Conservation (phyloP, 2,888 invertebrate species). For the Rhynchonema sp. region DNA sequence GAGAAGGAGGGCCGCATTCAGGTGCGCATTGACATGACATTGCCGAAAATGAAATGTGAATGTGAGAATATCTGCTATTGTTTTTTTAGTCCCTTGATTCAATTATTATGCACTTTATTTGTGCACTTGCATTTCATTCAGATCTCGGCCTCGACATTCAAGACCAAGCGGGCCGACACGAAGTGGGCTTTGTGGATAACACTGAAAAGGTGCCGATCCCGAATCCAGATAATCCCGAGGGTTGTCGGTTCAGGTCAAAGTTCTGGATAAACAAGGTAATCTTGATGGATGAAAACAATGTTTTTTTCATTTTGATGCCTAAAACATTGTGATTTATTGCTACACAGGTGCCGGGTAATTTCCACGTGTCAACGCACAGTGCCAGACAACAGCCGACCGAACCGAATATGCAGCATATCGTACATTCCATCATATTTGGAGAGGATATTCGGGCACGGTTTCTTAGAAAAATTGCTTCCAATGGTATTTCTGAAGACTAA, state of each 20-base stretch:
- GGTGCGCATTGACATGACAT: slow-evolving; percentile 37
- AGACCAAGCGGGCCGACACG: slow-evolving; percentile 42
- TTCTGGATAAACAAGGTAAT: slow-evolving; percentile 33
- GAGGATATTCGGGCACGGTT: slow-evolving; percentile 10
- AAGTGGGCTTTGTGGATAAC: slow-evolving; percentile 39
- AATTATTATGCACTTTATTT: too few species aligned
- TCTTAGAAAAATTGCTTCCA: too few species aligned
- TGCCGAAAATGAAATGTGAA: slow-evolving; percentile 36
- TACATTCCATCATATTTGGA: slow-evolving; percentile 37
- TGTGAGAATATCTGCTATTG: slow-evolving; percentile 26
- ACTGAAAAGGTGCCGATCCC: slow-evolving; percentile 34
- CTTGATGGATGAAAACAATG: too few species aligned
- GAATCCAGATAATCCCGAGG: slow-evolving; percentile 27
- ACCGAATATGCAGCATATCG: slow-evolving; percentile 39
- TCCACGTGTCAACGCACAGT: slow-evolving; percentile 42
- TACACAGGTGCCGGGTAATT: slow-evolving; percentile 38
- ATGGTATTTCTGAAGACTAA: too few species aligned
- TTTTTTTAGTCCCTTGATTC: background rate
- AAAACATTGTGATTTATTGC: background rate
- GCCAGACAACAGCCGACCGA: slow-evolving; percentile 33
- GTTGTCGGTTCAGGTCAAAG: slow-evolving; percentile 37
- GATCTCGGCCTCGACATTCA: slow-evolving; percentile 41
- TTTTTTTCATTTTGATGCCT: too few species aligned
- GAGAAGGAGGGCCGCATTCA: slow-evolving; percentile 35
- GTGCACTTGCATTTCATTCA: slow-evolving; percentile 21